These are phyloP conservation scores for Tenualosa thibaudeaui DNA, from an alignment of 2,797 vertebrate genomes.

Conservation along the genomic window DNA sequence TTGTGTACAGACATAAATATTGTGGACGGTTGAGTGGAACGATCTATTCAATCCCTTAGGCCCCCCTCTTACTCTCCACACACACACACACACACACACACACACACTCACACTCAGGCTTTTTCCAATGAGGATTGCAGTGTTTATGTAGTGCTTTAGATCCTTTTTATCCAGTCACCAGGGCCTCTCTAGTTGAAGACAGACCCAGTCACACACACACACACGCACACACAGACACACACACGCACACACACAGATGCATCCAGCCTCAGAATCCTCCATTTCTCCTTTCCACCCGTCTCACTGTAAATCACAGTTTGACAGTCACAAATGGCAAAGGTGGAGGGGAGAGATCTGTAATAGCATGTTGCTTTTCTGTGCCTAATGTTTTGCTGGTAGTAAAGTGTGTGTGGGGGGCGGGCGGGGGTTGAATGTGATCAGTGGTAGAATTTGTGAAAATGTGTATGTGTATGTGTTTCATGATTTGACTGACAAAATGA, in stretches of 20 bases:
- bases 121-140: background rate
- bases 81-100: constrained; percentile 19
- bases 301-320: background rate
- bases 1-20: constrained; percentile 64
- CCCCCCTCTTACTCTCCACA: constrained; percentile 48
- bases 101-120: background rate
- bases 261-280: background rate
- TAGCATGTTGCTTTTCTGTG: constrained; percentile 38
- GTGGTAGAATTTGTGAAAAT: too few species aligned
- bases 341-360: background rate
- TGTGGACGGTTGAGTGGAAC: constrained; percentile 38
- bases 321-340: constrained; percentile 18
- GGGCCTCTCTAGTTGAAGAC: background rate
- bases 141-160: constrained; percentile 1
- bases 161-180: background rate
- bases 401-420: constrained; percentile 44
- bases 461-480: background rate
- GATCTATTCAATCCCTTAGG: constrained; percentile 35
- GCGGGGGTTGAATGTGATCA: too few species aligned
- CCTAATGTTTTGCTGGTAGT: constrained; percentile 35
- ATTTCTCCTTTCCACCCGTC: background rate
- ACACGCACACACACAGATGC: constrained; percentile 55
- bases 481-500: background rate
- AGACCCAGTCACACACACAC: background rate
- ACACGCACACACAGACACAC: too few species aligned